Conservation (phyloP, 2,888 invertebrate genomes). For the Dinocampus coccinellae region DNA sequence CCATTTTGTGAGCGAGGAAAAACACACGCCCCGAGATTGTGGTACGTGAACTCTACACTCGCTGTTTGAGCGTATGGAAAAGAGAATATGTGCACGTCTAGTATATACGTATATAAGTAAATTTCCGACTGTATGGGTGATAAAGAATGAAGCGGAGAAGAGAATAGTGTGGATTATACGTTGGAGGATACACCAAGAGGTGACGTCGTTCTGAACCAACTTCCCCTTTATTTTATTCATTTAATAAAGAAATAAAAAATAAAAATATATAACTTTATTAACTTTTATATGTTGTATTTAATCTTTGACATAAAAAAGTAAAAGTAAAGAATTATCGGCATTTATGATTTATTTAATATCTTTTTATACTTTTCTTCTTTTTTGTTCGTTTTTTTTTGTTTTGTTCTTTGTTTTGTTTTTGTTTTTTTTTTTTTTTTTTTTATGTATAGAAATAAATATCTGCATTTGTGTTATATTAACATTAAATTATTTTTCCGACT, state of each 20-base stretch:
- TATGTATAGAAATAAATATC: no score
- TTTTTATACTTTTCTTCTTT: no score
- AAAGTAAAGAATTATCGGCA: no score
- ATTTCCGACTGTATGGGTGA: no score
- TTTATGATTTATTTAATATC: no score
- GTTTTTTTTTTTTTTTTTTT: no score
- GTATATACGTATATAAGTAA: not conserved
- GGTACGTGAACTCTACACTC: conserved; percentile 34
- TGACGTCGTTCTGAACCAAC: conserved; percentile 9
- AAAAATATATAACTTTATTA: not conserved
- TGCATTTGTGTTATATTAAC: no score
- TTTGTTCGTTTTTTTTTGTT: no score
- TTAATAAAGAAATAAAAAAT: not conserved
- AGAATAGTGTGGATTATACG: conserved; percentile 27
- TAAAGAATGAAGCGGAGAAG: conserved; percentile 14
- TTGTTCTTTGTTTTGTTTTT: no score
- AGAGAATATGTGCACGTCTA: conserved; percentile 25
- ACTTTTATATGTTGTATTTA: no score
- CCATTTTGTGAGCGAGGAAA: conserved; percentile 69
- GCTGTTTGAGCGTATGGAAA: conserved; percentile 10
- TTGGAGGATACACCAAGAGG: conserved; percentile 16
- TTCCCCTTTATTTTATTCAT: not conserved
- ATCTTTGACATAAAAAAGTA: no score
- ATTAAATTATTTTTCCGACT: no score
- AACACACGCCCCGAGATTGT: conserved; percentile 68